Percentiles rank a stretch among this genome's conserved stretches.
phyloP scores from a whole-genome alignment of 2,888 invertebrate species.

The Ichneumoninae sp. region DNA sequence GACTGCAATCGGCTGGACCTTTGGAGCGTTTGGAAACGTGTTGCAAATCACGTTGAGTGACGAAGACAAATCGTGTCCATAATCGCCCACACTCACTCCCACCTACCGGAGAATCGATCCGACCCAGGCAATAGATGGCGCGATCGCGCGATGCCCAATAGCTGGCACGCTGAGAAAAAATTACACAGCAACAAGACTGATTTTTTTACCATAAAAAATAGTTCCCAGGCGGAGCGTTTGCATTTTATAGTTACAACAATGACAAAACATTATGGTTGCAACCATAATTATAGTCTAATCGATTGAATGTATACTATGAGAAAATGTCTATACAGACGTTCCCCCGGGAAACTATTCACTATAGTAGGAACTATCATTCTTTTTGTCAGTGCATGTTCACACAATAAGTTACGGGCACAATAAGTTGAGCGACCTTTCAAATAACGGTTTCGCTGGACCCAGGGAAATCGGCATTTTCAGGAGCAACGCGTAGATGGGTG shows the following conservation, averaged over 20 bases:
- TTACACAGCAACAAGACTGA: too few relatives aligned
- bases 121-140: not conserved
- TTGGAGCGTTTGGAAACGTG: not conserved
- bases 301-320: too few relatives aligned
- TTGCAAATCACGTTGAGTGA: constrained; percentile 11
- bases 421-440: not conserved
- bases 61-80: constrained; percentile 19
- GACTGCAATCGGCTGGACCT: constrained; percentile 10
- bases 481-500: not conserved
- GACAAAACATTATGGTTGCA: too few relatives aligned
- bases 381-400: not conserved
- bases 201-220: too few relatives aligned
- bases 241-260: too few relatives aligned
- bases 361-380: too few relatives aligned
- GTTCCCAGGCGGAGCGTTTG: too few relatives aligned
- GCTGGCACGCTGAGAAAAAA: too few relatives aligned
- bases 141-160: not conserved
- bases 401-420: not conserved
- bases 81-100: not conserved
- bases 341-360: too few relatives aligned
- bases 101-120: not conserved
- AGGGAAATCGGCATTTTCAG: not conserved
- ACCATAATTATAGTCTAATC: too few relatives aligned
- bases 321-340: too few relatives aligned
- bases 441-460: not conserved